Conservation (phyloP, 1,140 invertebrate species). For the Drosophila setifemur region DNA sequence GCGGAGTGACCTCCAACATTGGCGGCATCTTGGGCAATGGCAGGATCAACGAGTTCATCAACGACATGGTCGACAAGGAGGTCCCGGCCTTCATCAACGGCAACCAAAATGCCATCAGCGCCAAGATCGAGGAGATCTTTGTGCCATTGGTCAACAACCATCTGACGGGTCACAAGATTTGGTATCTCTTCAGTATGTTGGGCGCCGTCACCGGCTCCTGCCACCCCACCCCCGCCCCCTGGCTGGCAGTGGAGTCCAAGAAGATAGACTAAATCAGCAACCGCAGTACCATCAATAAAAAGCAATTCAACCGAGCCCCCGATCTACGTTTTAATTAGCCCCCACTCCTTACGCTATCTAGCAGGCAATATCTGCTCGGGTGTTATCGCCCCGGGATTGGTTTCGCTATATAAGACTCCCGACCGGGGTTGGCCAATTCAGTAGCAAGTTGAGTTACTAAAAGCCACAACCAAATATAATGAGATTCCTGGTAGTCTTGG, state of each 20-base stretch:
- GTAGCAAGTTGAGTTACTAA: constrained; percentile 50
- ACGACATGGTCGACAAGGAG: constrained; percentile 66
- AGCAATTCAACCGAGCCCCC: constrained; percentile 39
- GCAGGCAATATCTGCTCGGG: constrained; percentile 8
- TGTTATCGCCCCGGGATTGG: constrained; percentile 12
- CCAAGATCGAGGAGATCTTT: constrained; percentile 48
- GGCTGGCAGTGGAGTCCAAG: constrained; percentile 53
- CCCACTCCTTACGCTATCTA: constrained; percentile 24
- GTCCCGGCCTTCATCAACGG: constrained; percentile 69
- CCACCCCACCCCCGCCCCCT: constrained; percentile 64
- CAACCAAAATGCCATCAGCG: constrained; percentile 62
- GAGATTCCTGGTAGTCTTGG: constrained; percentile 75
- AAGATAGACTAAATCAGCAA: constrained; percentile 1
- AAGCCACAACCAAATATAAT: constrained; percentile 50
- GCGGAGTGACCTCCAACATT: constrained; percentile 66
- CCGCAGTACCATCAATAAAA: constrained; percentile 27
- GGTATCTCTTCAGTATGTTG: constrained; percentile 57
- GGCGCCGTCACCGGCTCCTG: constrained; percentile 27
- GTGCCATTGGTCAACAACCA: constrained; percentile 58
- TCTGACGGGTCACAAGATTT: constrained; percentile 72
- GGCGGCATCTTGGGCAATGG: constrained; percentile 74
- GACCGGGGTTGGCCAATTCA: constrained; percentile 23
- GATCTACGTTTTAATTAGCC: constrained; percentile 57
- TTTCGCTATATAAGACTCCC: constrained; percentile 55
- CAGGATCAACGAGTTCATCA: constrained; percentile 63